Evolutionary conservation across 1,140 invertebrate genomes (phyloP), one percentile per base, ranked within the genome.

Genomic region (Caenorhabditis remanei): DNA sequence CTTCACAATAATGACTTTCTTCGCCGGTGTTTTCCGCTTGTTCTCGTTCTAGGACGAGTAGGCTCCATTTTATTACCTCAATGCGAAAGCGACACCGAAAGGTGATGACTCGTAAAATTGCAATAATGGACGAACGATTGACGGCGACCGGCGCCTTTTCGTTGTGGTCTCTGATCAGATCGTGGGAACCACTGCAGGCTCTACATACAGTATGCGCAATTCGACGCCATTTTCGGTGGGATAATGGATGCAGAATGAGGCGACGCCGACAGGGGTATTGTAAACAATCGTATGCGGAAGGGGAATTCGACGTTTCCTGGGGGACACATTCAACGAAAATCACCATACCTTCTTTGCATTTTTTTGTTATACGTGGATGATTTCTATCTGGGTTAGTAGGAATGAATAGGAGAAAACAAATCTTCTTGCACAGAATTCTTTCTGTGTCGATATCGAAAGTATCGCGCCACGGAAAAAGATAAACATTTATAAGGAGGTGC

Each of bases 1-100:
- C 50, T 4, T 53, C 50, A 4, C 9, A 53, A 53, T 13, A 13
- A 16, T 53, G 9, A 53, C 50, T 53, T 16, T 53, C 50, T 53
- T 53, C 50, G 9, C 9, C 4, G 50, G 16, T 9, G 50, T 9
- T 58, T 58, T 58, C 19, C 19, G 50, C 9, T 13, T 53, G n/a
- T 58, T 19, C 14, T 58, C 56, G 56, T n/a, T 58, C n/a, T 19
- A 19, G 13, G 6, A 19, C 6, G 6, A 58, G 13, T 19, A n/a
- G 7, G 56, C 56, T 58, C 56, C 19, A 19, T 58, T 58, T 58
- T 58, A 58, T 58, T 58, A 58, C 56, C 56, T 58, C 32, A 58
- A 19, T 16, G 16, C 16, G 16, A 58, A 58, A 7, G n/a, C 6
- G 19, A 7, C 13, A 58, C 50, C 9, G 50, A 16, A 16, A 53